phyloP scores from a whole-genome alignment of 2,113 vertebrate genomes.

The Nerophis ophidion region DNA sequence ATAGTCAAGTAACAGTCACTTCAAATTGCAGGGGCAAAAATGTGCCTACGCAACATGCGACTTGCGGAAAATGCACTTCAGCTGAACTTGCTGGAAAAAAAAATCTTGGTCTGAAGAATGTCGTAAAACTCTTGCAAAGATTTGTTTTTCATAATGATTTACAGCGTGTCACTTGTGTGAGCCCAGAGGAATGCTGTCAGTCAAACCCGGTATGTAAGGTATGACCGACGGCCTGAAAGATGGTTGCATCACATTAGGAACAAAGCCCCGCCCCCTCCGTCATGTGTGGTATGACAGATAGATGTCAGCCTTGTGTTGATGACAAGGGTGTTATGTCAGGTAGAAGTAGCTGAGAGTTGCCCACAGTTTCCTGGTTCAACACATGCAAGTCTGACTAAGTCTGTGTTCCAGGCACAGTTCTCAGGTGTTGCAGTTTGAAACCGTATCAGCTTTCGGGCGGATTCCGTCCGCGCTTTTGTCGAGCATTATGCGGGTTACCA shows the following conservation, averaged over 20 bases:
- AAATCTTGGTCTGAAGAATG: not conserved
- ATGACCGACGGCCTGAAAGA: constrained; percentile 29
- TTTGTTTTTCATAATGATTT: constrained; percentile 10
- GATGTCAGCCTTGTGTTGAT: constrained; percentile 58
- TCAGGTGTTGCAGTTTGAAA: constrained; percentile 28
- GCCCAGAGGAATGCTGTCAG: constrained; percentile 38
- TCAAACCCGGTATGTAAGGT: constrained; percentile 6
- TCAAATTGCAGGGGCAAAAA: not conserved
- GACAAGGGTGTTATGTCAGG: constrained; percentile 44
- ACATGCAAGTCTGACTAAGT: constrained; percentile 30
- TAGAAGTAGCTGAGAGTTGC: constrained; percentile 26
- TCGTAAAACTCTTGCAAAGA: not conserved
- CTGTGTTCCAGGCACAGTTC: constrained; percentile 21
- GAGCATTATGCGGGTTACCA: constrained; percentile 10
- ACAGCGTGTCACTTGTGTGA: constrained; percentile 10
- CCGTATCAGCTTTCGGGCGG: constrained; percentile 24
- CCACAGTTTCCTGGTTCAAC: constrained; percentile 30
- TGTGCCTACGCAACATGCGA: not conserved
- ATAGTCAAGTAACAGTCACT: too few relatives aligned
- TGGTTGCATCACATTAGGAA: constrained; percentile 47
- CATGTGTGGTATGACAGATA: constrained; percentile 27
- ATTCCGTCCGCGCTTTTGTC: not conserved
- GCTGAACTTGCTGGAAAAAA: constrained; percentile 2
- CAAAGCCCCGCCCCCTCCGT: not conserved
- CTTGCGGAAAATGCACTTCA: not conserved